These are phyloP conservation scores for Cheilosia soror DNA, from an alignment of 2,888 invertebrate genomes.

Conservation along the genomic window DNA sequence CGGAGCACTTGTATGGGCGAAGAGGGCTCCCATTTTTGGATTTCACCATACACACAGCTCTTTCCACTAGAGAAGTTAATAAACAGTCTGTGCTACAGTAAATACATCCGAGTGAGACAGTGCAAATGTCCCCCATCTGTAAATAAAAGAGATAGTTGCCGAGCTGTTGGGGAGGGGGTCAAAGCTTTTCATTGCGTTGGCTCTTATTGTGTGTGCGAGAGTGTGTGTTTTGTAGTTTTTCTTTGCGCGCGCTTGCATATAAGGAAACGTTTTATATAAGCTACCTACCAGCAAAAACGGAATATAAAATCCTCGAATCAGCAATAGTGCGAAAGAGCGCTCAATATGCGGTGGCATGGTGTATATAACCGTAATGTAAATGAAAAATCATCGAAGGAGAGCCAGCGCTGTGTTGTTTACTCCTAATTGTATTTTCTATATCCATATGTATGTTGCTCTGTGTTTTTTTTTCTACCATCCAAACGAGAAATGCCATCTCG, in stretches of 20 bases:
- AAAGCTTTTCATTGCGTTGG: slow-evolving; percentile 31
- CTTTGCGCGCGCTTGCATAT: slow-evolving; percentile 74
- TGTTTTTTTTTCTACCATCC: slow-evolving; percentile 53
- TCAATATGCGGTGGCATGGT: slow-evolving; percentile 20
- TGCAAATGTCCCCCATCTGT: slow-evolving; percentile 2
- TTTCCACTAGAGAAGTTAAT: slow-evolving; percentile 64
- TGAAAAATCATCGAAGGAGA: slow-evolving; percentile 59
- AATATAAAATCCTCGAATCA: slow-evolving; percentile 35
- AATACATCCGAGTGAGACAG: slow-evolving; percentile 57
- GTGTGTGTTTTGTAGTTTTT: slow-evolving; percentile 60
- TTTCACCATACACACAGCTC: slow-evolving; percentile 39
- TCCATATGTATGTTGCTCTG: slow-evolving; percentile 16
- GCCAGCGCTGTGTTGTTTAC: slow-evolving; percentile 61
- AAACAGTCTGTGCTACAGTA: slow-evolving; percentile 62
- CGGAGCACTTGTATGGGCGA: slow-evolving; percentile 30
- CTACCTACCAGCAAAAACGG: slow-evolving; percentile 26
- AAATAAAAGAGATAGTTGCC: slow-evolving; percentile 46
- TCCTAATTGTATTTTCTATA: slow-evolving; percentile 62
- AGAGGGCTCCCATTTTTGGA: slow-evolving; percentile 69
- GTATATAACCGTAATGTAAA: slow-evolving; percentile 49
- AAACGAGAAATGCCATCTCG: slow-evolving; percentile 60
- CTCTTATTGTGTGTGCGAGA: slow-evolving; percentile 16
- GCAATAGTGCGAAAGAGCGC: slow-evolving; percentile 59
- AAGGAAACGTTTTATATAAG: slow-evolving; percentile 67
- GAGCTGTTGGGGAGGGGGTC: slow-evolving; percentile 15